Evolutionary conservation across 2,113 vertebrate species (phyloP).

Genomic region (Silurus glanis): DNA sequence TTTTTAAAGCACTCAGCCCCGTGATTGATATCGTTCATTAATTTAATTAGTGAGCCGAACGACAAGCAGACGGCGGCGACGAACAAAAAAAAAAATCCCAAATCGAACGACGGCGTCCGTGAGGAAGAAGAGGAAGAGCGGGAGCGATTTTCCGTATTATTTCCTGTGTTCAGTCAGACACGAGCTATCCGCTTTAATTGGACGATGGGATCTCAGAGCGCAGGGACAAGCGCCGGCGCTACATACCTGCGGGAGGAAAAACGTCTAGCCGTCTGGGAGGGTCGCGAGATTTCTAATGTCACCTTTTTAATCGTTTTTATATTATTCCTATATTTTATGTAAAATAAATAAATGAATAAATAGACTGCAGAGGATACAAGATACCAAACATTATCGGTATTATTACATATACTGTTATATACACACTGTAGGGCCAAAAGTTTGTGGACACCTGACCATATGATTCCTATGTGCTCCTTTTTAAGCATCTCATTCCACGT

Average conservation of each 20-base stretch:
- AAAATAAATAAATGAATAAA: not conserved
- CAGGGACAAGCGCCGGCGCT: not conserved
- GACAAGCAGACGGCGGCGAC: constrained; percentile 20
- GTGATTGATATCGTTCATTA: constrained; percentile 55
- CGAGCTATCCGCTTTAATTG: constrained; percentile 8
- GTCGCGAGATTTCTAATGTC: not conserved
- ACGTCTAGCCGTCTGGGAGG: not conserved
- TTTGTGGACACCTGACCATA: too few species aligned
- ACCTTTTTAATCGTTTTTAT: not conserved
- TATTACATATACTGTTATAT: too few species aligned
- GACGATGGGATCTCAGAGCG: constrained; percentile 1
- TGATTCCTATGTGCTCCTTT: too few species aligned
- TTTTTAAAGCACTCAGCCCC: constrained; percentile 55
- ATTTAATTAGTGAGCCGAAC: constrained; percentile 60
- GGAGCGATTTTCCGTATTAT: not conserved
- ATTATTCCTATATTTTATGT: not conserved
- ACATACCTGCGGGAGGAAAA: not conserved
- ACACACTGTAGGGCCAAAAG: too few species aligned
- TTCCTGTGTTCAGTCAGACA: not conserved
- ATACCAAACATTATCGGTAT: too few species aligned
- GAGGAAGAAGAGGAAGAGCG: not conserved
- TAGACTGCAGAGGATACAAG: too few species aligned
- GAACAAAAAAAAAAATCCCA: constrained; percentile 5
- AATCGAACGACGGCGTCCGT: not conserved
- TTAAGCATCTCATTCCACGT: too few species aligned